Base-by-base conservation (phyloP, 2,113 vertebrate genomes). In the Erythrolamprus reginae region DNA sequence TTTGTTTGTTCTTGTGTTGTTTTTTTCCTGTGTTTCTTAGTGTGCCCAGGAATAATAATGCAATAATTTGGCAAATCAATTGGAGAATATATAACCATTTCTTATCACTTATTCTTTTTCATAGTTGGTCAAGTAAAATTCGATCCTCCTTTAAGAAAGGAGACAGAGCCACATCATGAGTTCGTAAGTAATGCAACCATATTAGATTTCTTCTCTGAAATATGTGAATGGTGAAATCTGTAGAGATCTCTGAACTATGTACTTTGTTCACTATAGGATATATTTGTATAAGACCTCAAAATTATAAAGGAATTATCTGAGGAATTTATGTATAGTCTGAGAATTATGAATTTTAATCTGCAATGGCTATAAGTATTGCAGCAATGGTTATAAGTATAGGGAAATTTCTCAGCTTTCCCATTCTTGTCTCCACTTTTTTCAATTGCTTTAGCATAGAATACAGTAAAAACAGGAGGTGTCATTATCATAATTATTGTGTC, bases 81-180 rank as follows among this genome's bases (percentile, higher is more conserved):
- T 2, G 70, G 70, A 77, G 33, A 77, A 77, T 38, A 33, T 65
- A 38, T 77, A 77, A 55, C 0, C 42, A 52, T 56, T 50, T 50
- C 82, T 48, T 48, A 82, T 93, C 86, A 77, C 90, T 93, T 94
- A 13, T 1, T 96, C 93, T 97, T 82, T 92, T 88, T 90, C 93
- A 77, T 82, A 98, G 98, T 98, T 96, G 98, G 98, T 92, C 99
- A 99, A 96, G 98, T 99, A 94, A 99, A 99, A 97, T 99, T 99
- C 95, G 98, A 99, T 96, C 98, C 98, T 91, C 98, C 98, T 0
- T 95, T 99, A 96, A 97, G 98, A 94, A 99, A 99, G 91, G 99
- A 99, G 95, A 99, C 99, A 1, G 98, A 99, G 70, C 98, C 98
- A 58, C 98, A 99, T 96, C 99, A 99, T 92, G 98, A 99, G 94